Conservation (phyloP, 2,113 vertebrate genomes). For the Ceratotherium simum region DNA sequence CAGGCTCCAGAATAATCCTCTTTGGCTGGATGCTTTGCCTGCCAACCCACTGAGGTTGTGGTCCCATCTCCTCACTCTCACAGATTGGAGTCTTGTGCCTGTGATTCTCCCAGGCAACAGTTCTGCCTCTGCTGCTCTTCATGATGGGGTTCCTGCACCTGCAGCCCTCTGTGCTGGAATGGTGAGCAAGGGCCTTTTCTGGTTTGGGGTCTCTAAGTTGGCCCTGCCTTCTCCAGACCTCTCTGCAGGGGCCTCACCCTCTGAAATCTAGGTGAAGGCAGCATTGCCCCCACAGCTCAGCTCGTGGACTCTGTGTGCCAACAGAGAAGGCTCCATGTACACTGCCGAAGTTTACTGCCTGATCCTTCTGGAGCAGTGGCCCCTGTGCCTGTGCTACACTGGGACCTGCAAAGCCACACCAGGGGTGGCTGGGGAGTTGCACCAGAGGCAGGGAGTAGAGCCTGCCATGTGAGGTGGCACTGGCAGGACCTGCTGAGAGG, state of each 20-base stretch:
- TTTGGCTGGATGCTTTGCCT: too few species aligned
- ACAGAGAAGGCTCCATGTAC: neutral
- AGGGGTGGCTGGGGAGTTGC: too few species aligned
- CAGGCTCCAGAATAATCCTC: neutral
- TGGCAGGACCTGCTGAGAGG: too few species aligned
- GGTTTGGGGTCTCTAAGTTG: neutral
- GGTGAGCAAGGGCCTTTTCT: neutral
- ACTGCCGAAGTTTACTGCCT: neutral
- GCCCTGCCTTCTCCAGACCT: neutral
- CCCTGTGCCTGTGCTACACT: rapidly evolving
- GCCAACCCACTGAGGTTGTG: neutral
- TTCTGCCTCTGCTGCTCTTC: neutral
- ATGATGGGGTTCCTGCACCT: neutral
- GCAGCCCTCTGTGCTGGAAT: neutral
- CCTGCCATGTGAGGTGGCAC: neutral
- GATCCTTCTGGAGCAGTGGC: neutral
- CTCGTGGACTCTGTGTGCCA: neutral
- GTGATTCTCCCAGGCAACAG: neutral
- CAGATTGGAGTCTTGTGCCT: neutral
- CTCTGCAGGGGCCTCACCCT: rapidly evolving
- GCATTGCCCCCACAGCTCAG: neutral
- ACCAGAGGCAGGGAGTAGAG: neutral
- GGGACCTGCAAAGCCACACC: too few species aligned
- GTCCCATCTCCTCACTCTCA: neutral
- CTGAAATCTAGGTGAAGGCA: neutral